Base-by-base conservation (phyloP, 2,797 vertebrate genomes). In the Loriculus beryllinus region DNA sequence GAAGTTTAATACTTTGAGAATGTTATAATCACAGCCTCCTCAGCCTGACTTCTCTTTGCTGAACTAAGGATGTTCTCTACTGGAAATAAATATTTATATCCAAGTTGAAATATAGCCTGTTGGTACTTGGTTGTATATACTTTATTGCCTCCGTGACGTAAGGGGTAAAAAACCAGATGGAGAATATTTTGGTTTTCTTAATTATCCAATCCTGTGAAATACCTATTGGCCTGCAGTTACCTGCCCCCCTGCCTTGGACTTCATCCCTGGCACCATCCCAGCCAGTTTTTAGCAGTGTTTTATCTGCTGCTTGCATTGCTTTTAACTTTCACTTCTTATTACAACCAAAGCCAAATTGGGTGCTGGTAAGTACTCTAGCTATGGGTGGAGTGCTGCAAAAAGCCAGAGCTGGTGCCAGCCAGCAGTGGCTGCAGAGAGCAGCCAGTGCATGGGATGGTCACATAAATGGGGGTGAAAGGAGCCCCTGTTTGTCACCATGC, bases 241-340 rank as follows among this genome's bases (percentile, higher is more conserved):
- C 72, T 91, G 37, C 37, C 94, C 91, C 63, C 49, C 47, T 67
- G 82, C 90, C 47, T 25, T 95, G 84, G 74, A 16, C 64, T 90
- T 82, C 59, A 47, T 92, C 79, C 82, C 48, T 94, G 84, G 82
- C 94, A 2, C 43, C 39, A 56, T 65, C 94, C 93, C 90, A 96
- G 76, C 63, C 67, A 52, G 56, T 86, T 94, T 95, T 96, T 97
- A 83, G 64, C 88, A 70, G 91, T 57, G 45, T 83, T 90, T 82
- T 92, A 95, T 90, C 93, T 94, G 31, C 39, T 82, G 72, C 88
- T 85, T 89, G 52, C 21, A 15, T 18, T 54, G 83, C 95, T 95
- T 97, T 97, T 75, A 92, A 92, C 92, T 88, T 83, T 88, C 63
- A 64, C 82, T 96, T 95, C 95, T 96, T 94, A 90, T 94, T 82